Evolutionary conservation across 2,113 vertebrate species (phyloP), one percentile per base, ranked within the genome.

Genomic region (Catagonus wagneri): DNA sequence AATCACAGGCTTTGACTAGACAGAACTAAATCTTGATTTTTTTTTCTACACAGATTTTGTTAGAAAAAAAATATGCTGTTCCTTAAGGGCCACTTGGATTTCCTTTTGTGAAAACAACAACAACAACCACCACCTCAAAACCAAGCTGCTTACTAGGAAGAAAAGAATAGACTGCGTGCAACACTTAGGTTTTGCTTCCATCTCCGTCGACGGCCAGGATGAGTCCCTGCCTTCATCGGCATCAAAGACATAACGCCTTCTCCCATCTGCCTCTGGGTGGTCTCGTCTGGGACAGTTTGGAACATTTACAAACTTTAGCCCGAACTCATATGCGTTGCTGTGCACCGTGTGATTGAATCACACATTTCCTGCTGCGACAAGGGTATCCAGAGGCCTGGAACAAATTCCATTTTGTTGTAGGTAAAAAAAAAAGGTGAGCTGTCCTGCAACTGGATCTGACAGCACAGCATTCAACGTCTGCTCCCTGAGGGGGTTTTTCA

Each of bases 341-440:
- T 4, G 1, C n/a, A 36, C 20, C 0, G 1, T 36, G 2, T 79
- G 76, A 95, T 52, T 94, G 58, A 95, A 94, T 97, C 85, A 50
- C 25, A 23, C 0, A 6, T 83, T 96, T 96, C 52, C 78, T 83
- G 63, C 52, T 96, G 13, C 25, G 39, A 87, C 84, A 71, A 79
- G 63, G 52, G 86, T 83, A 95, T 94, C 68, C 84, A 83, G 80
- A 78, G 58, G 91, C 68, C 85, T 92, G 72, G 9, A 96, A 32
- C 69, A 94, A 83, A 97, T 95, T 89, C 68, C 89, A 96, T 81
- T 79, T 94, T 34, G 20, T 58, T 71, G 76, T 83, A 93, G 63
- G 81, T 91, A 86, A 93, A 93, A 91, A 92, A 94, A 93, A 93
- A 91, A 92, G 93, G 39, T 78, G 94, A 91, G 78, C 72, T 93